phyloP scores from a whole-genome alignment of 1,140 invertebrate species.

The Drosophila kohkoa region DNA sequence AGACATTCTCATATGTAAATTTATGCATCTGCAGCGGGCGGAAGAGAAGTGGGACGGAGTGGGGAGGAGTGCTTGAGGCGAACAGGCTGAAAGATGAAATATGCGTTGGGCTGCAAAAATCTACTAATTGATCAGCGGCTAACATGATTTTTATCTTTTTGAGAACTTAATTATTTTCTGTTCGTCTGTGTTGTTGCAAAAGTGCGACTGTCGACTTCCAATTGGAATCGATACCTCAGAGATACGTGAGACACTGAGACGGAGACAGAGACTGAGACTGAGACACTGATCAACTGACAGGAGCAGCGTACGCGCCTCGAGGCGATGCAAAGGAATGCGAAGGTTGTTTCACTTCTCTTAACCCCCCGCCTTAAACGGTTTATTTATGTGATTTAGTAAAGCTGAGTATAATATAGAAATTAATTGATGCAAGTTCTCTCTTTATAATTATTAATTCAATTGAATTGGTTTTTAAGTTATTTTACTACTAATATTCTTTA shows the following conservation, averaged over 20 bases:
- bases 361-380: not conserved
- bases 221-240: slow-evolving; percentile 68
- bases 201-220: slow-evolving; percentile 56
- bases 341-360: slow-evolving; percentile 32
- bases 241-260: slow-evolving; percentile 15
- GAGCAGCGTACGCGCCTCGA: slow-evolving; percentile 38
- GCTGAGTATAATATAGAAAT: slow-evolving; percentile 3
- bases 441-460: not conserved
- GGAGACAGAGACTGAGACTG: not conserved
- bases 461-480: not conserved
- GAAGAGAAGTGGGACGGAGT: slow-evolving; percentile 2
- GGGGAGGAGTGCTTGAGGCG: slow-evolving; percentile 12
- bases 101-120: slow-evolving; percentile 72
- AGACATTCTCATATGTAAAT: slow-evolving; percentile 80
- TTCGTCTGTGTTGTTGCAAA: slow-evolving; percentile 46
- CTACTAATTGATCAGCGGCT: slow-evolving; percentile 82
- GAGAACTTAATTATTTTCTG: slow-evolving; percentile 84
- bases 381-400: slow-evolving; percentile 1
- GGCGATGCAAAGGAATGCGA: slow-evolving; percentile 66
- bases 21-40: slow-evolving; percentile 61
- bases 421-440: slow-evolving; percentile 1
- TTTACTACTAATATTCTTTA: not conserved
- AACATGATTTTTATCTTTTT: slow-evolving; percentile 84
- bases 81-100: slow-evolving; percentile 71
- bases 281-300: slow-evolving; percentile 34